phyloP scores from a whole-genome alignment of 2,113 vertebrate species.

The Leucosticte australis region DNA sequence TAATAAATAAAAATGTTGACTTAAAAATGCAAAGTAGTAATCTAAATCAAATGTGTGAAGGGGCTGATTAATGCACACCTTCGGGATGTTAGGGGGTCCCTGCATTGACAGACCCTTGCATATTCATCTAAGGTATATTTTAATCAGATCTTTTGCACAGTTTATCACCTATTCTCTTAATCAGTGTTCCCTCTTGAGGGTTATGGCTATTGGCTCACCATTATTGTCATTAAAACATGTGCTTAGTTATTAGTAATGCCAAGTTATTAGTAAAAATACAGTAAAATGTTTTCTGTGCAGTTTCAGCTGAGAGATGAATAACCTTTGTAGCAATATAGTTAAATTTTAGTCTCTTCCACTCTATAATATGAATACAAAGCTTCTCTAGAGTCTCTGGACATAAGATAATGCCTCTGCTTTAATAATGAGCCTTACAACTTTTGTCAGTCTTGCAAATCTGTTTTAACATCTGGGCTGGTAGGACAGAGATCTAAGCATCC shows the following conservation, averaged over 20 bases:
- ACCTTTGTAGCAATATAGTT: background rate
- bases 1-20: background rate
- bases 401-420: background rate
- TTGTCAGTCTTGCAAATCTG: background rate
- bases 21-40: constrained; percentile 24
- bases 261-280: constrained; percentile 21
- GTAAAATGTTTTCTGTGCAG: background rate
- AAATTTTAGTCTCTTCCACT: background rate
- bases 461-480: background rate
- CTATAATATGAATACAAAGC: background rate
- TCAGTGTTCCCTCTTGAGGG: background rate
- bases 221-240: background rate
- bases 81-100: background rate
- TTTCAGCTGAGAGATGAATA: background rate
- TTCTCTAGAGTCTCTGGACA: background rate
- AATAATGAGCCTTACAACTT: background rate
- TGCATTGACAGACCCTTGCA: background rate
- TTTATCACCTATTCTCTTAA: constrained; percentile 20
- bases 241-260: background rate
- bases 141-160: constrained; percentile 19
- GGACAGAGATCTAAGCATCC: background rate
- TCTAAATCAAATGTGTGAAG: background rate
- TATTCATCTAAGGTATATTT: background rate
- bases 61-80: background rate
- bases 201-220: background rate